Percentiles rank a stretch among this genome's conserved stretches.
phyloP scores from a whole-genome alignment of 2,113 vertebrate genomes.

The Romanogobio albipinnatus region DNA sequence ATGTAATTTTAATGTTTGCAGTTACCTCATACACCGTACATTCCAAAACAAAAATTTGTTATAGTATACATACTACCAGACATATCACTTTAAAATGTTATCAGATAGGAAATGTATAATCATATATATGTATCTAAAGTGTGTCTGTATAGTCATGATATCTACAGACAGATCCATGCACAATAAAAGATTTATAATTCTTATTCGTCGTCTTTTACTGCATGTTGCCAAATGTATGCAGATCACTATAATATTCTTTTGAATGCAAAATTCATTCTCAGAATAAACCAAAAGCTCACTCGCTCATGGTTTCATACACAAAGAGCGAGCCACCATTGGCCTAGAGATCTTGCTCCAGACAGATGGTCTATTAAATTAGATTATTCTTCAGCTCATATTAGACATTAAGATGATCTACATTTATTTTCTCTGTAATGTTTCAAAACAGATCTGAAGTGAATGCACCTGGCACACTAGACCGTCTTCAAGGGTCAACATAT shows the following conservation, averaged over 20 bases:
- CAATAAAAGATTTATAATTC: conserved; percentile 99
- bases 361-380: neutral
- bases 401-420: conserved; percentile 3
- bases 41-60: conserved; percentile 94
- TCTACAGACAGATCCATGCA: conserved; percentile 87
- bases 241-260: neutral
- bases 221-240: neutral
- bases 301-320: neutral
- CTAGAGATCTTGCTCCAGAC: neutral
- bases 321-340: neutral
- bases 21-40: conserved; percentile 98
- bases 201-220: conserved; percentile 69
- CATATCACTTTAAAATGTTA: conserved; percentile 95
- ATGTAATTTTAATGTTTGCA: conserved; percentile 97
- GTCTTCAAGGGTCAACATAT: neutral
- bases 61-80: conserved; percentile 96
- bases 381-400: neutral
- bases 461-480: neutral
- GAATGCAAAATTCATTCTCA: neutral
- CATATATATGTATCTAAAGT: conserved; percentile 87
- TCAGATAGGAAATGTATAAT: conserved; percentile 86
- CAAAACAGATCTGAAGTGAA: neutral
- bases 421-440: neutral
- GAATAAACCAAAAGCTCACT: neutral
- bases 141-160: conserved; percentile 86